Conservation (phyloP, 2,797 vertebrate genomes). For the Poecilia wingei region DNA sequence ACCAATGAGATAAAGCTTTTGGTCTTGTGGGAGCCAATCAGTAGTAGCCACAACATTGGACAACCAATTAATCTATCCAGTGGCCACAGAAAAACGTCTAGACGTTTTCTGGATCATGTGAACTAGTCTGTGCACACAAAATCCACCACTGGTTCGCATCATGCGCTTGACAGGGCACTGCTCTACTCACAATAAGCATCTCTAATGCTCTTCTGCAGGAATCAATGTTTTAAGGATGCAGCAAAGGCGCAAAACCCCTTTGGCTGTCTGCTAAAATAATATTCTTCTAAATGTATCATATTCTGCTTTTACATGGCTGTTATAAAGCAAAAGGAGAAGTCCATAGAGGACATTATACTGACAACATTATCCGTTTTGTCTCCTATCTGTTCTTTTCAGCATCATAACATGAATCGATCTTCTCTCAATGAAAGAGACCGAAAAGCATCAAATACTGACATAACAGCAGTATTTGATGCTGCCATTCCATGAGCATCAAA, state of each 20-base stretch:
- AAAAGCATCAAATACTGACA: constrained; percentile 9
- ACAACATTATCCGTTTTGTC: constrained; percentile 35
- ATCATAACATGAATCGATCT: constrained; percentile 66
- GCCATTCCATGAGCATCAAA: not conserved
- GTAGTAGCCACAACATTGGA: constrained; percentile 61
- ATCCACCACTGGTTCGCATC: constrained; percentile 17
- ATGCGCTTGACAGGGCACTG: not conserved
- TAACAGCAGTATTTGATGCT: constrained; percentile 10
- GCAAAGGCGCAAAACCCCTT: not conserved
- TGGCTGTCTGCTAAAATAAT: constrained; percentile 2
- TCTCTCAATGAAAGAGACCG: constrained; percentile 49
- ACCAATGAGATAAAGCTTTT: constrained; percentile 81
- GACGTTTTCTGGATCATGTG: constrained; percentile 32
- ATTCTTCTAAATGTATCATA: constrained; percentile 35
- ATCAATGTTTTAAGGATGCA: constrained; percentile 4
- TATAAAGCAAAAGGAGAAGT: constrained; percentile 34
- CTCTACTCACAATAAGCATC: not conserved
- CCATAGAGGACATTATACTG: constrained; percentile 17
- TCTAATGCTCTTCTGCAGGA: constrained; percentile 8
- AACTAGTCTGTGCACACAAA: constrained; percentile 29
- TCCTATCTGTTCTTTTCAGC: constrained; percentile 49
- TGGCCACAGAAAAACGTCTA: constrained; percentile 59
- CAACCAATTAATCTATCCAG: constrained; percentile 78
- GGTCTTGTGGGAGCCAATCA: constrained; percentile 76
- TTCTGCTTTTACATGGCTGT: constrained; percentile 38